A percentile compares a stretch with the other conserved stretches of the same genome.
Evolutionary conservation across 2,797 vertebrate species (phyloP).

Genomic region (Pseudochromis fuscus): DNA sequence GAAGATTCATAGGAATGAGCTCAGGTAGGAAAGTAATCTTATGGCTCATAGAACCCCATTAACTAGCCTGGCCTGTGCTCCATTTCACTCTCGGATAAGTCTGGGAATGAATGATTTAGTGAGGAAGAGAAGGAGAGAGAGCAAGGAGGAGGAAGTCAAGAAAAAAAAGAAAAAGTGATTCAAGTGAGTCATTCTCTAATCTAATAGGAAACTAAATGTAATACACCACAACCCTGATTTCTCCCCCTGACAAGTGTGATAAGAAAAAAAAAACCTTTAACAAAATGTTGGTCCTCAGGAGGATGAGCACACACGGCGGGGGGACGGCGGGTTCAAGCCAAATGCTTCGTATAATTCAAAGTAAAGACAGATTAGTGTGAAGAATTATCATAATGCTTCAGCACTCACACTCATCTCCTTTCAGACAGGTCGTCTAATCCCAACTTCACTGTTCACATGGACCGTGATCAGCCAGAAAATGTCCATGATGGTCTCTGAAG

Average conservation of each 20-base stretch:
- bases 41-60: constrained; percentile 84
- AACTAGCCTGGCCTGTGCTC: constrained; percentile 78
- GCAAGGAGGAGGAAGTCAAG: constrained; percentile 33
- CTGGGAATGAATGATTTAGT: constrained; percentile 77
- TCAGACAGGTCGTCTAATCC: constrained; percentile 51
- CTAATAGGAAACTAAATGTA: constrained; percentile 69
- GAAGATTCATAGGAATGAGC: constrained; percentile 79
- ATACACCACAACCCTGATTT: constrained; percentile 50
- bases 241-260: constrained; percentile 49
- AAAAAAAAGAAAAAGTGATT: constrained; percentile 17
- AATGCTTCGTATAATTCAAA: constrained; percentile 55
- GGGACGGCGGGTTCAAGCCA: constrained; percentile 33
- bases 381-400: constrained; percentile 52
- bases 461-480: constrained; percentile 35
- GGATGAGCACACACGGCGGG: constrained; percentile 19
- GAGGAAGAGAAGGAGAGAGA: constrained; percentile 41
- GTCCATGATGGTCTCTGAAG: constrained; percentile 34
- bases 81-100: constrained; percentile 83
- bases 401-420: constrained; percentile 26
- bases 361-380: constrained; percentile 37
- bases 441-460: constrained; percentile 14
- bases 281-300: constrained; percentile 41
- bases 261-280: constrained; percentile 9
- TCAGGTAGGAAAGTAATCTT: constrained; percentile 81
- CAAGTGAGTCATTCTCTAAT: constrained; percentile 53